Evolutionary conservation across 2,797 vertebrate species (phyloP).

Genomic region (Gymnothorax javanicus): DNA sequence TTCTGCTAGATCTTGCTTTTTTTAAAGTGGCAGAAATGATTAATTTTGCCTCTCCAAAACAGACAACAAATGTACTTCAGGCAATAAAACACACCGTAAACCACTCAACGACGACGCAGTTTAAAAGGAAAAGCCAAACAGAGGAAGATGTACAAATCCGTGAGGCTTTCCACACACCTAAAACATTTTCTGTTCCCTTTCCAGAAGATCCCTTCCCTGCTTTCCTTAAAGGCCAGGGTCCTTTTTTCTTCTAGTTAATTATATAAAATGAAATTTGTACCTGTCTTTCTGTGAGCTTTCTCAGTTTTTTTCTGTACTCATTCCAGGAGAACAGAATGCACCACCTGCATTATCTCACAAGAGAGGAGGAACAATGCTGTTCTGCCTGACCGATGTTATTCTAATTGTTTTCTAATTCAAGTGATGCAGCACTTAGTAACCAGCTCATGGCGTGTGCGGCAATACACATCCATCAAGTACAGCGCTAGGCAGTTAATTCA

Average conservation of each 20-base stretch:
- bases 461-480: neutral
- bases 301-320: neutral
- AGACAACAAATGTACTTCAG: neutral
- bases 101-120: neutral
- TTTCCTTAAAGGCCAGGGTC: neutral
- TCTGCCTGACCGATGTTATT: neutral
- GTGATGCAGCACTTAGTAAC: neutral
- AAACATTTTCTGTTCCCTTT: neutral
- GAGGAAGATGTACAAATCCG: neutral
- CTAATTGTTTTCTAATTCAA: constrained; percentile 6
- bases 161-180: neutral
- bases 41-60: neutral
- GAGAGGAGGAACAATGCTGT: neutral
- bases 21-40: constrained; percentile 17
- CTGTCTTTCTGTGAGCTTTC: neutral
- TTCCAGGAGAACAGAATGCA: neutral
- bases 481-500: neutral
- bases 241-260: neutral
- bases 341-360: neutral
- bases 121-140: neutral
- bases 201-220: neutral
- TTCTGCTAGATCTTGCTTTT: constrained; percentile 47
- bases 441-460: neutral
- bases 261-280: neutral
- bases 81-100: neutral